Evolutionary conservation across 2,888 invertebrate species (phyloP).

Genomic region (Trichacis sp.): DNA sequence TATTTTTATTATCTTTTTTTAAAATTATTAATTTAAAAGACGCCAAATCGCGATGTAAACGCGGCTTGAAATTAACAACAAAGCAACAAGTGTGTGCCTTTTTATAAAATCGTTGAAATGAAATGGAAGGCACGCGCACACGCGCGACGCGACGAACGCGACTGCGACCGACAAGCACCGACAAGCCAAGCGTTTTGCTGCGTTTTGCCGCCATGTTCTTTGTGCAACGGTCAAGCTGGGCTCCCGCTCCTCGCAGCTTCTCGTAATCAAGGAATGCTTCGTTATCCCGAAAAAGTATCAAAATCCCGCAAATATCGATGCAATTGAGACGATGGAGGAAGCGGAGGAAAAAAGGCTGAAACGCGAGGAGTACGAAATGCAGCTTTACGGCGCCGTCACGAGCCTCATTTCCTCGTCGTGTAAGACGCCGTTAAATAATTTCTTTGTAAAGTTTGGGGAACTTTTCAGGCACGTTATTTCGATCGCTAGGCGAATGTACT

Average conservation of each 20-base stretch:
- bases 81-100: neutral
- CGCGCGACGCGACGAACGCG: no score
- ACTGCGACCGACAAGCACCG: conserved; percentile 11
- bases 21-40: no score
- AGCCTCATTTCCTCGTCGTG: conserved; percentile 54
- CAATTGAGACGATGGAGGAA: conserved; percentile 41
- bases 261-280: no score
- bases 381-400: conserved; percentile 60
- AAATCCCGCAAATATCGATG: neutral
- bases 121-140: conserved; percentile 5
- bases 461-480: conserved; percentile 31
- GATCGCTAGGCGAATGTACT: conserved; percentile 60
- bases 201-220: conserved; percentile 56
- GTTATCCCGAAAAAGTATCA: neutral
- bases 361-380: conserved; percentile 62
- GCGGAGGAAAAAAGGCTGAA: conserved; percentile 48
- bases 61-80: neutral
- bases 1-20: no score
- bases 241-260: conserved; percentile 4
- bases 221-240: conserved; percentile 60
- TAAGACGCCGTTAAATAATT: conserved; percentile 47
- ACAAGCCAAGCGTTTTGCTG: no score
- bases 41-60: neutral
- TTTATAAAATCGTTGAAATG: neutral
- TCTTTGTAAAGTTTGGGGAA: conserved; percentile 16